phyloP scores from a whole-genome alignment of 1,140 invertebrate genomes.

The Acromyrmex charruanus region DNA sequence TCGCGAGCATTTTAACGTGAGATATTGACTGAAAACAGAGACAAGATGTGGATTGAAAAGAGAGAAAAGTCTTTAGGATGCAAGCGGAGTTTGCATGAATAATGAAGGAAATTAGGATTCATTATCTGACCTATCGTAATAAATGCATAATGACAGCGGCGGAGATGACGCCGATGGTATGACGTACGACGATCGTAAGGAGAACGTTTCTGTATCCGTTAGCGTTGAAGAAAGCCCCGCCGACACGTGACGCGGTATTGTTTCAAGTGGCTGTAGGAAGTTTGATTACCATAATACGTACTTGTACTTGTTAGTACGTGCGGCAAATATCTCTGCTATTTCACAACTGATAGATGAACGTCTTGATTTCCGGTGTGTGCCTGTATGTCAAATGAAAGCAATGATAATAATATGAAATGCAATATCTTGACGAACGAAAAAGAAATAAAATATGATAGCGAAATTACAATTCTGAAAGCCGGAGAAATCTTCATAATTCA shows the following conservation, averaged over 20 bases:
- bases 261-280: slow-evolving; percentile 60
- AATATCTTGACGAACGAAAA: background rate
- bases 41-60: background rate
- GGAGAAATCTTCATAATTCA: background rate
- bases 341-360: slow-evolving; percentile 38
- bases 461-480: background rate
- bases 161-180: slow-evolving; percentile 28
- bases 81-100: slow-evolving; percentile 38
- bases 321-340: slow-evolving; percentile 39
- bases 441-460: background rate
- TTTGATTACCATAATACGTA: slow-evolving; percentile 57
- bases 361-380: slow-evolving; percentile 33
- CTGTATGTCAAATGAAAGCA: background rate
- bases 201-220: slow-evolving; percentile 54
- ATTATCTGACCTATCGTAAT: slow-evolving; percentile 66
- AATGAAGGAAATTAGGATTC: slow-evolving; percentile 62
- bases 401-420: background rate
- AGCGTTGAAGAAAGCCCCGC: slow-evolving; percentile 30
- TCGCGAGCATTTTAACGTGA: slow-evolving; percentile 6
- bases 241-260: slow-evolving; percentile 48
- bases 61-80: slow-evolving; percentile 46
- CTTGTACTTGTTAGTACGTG: slow-evolving; percentile 49
- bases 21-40: slow-evolving; percentile 6
- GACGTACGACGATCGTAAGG: slow-evolving; percentile 13
- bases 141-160: slow-evolving; percentile 67